Conservation (phyloP, 1,140 invertebrate genomes). For the Drosophila watanabei region DNA sequence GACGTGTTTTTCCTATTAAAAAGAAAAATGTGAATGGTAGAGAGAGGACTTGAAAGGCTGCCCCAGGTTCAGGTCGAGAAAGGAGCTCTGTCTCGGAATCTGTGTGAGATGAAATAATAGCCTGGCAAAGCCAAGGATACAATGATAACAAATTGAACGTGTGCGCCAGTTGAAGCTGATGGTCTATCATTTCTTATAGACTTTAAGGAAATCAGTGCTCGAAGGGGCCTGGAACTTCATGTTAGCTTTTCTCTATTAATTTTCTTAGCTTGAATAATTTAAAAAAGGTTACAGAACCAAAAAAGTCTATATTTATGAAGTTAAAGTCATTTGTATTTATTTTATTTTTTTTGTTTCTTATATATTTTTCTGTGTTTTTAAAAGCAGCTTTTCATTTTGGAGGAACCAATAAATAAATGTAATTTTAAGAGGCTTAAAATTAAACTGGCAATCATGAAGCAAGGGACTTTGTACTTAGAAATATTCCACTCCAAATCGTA, state of each 20-base stretch:
- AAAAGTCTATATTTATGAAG: not conserved
- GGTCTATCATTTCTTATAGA: not conserved
- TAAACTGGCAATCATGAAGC: not conserved
- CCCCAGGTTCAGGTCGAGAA: not conserved
- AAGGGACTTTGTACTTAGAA: not conserved
- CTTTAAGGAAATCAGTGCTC: not conserved
- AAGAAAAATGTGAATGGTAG: slow-evolving; percentile 40
- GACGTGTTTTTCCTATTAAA: slow-evolving; percentile 56
- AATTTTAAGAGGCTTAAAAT: slow-evolving; percentile 11
- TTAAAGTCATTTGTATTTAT: not conserved
- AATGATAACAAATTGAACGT: slow-evolving; percentile 47
- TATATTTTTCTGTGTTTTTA: not conserved
- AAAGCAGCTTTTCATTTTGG: not conserved
- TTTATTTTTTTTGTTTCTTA: not conserved
- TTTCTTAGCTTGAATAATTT: not conserved
- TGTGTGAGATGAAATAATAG: slow-evolving; percentile 45
- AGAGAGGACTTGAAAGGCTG: slow-evolving; percentile 24
- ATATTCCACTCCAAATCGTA: not conserved
- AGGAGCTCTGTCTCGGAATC: slow-evolving; percentile 6
- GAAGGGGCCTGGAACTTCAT: not conserved
- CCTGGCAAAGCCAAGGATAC: slow-evolving; percentile 13
- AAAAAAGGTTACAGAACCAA: not conserved
- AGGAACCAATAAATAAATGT: not conserved
- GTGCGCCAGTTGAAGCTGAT: slow-evolving; percentile 4
- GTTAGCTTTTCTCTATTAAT: not conserved